These are phyloP conservation scores for Bovichtus variegatus DNA, from an alignment of 2,797 vertebrate species.

Conservation along the genomic window DNA sequence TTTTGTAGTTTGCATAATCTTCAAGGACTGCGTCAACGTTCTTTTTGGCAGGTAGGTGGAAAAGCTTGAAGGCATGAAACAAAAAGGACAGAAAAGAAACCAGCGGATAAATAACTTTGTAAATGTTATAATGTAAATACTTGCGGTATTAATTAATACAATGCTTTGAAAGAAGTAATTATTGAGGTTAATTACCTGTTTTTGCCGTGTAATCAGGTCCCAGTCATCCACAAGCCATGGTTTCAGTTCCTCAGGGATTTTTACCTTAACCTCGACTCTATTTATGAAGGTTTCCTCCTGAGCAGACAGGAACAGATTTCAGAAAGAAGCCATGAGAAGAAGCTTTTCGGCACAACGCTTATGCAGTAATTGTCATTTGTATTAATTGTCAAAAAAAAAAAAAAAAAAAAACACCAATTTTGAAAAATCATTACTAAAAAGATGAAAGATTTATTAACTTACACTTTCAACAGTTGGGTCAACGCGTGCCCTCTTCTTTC, in stretches of 20 bases:
- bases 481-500: slow-evolving; percentile 97
- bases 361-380: neutral
- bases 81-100: slow-evolving; percentile 18
- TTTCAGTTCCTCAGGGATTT: slow-evolving; percentile 98
- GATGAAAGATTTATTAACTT: slow-evolving; percentile 63
- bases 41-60: slow-evolving; percentile 98
- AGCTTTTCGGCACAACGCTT: neutral
- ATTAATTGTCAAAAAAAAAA: slow-evolving; percentile 7
- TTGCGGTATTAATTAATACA: neutral
- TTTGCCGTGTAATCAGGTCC: slow-evolving; percentile 98
- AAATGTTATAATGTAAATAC: neutral
- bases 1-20: slow-evolving; percentile 99
- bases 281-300: slow-evolving; percentile 99
- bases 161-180: neutral
- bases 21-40: slow-evolving; percentile 95
- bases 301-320: slow-evolving; percentile 19
- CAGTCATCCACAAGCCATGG: slow-evolving; percentile 99
- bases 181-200: slow-evolving; percentile 86
- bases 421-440: neutral
- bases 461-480: slow-evolving; percentile 98
- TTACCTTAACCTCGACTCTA: slow-evolving; percentile 98
- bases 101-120: neutral
- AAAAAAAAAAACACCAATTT: neutral
- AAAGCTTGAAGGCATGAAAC: slow-evolving; percentile 86
- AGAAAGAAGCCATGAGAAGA: neutral